Base-by-base conservation (phyloP, 2,113 vertebrate genomes). In the Lanius ludovicianus region DNA sequence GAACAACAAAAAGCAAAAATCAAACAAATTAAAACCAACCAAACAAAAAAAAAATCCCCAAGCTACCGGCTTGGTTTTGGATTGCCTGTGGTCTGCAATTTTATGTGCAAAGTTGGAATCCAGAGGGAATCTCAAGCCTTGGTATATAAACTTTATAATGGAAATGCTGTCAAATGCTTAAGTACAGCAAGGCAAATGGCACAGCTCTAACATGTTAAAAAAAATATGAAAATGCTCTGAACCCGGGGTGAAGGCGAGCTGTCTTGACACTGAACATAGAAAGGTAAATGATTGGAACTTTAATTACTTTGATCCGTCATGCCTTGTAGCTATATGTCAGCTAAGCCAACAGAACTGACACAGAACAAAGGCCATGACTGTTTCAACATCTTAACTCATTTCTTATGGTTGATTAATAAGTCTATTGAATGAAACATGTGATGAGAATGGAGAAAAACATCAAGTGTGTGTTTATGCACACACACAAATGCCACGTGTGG, bases 221-320 rank as follows among this genome's bases (percentile, higher is more conserved):
- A 83, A 93, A 88, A 96, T 94, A 97, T 96, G 95, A 98, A 98
- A 98, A 96, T 97, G 92, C 71, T 96, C 87, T 89, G 65, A 97
- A 98, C 64, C 78, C 76, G 15, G 90, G 96, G 97, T 97, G 97
- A 98, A 97, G 96, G 96, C 98, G 98, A 97, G 97, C 98, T 97
- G 97, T 98, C 97, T 98, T 99, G 98, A 98, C 98, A 98, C 94
- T 97, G 98, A 98, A 98, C 98, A 98, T 93, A 98, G 98, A 98
- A 99, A 99, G 98, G 98, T 99, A 99, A 99, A 98, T 99, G 98
- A 99, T 98, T 99, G 98, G 98, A 99, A 99, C 98, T 99, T 99
- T 99, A 99, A 99, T 99, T 99, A 99, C 98, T 98, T 99, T 99
- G 98, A 99, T 98, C 98, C 97, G 95, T 99, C 99, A 99, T 98